These are phyloP conservation scores for Nicator chloris DNA, from an alignment of 2,113 vertebrate species.

Conservation along the genomic window DNA sequence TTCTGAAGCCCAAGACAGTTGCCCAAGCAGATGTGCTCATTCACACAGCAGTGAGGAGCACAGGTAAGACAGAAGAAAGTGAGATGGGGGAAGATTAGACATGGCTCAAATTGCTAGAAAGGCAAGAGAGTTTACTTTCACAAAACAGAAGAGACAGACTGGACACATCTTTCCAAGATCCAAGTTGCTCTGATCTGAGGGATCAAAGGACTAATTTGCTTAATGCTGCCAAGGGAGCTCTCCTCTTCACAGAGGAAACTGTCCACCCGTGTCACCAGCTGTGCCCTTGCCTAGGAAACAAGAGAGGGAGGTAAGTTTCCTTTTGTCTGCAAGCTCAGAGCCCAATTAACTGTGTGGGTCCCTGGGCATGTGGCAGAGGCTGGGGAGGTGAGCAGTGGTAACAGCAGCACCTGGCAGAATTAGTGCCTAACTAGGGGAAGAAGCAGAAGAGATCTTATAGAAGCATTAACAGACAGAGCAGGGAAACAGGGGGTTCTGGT, in stretches of 20 bases:
- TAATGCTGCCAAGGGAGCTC: not conserved
- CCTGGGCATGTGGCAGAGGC: not conserved
- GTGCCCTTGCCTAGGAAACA: not conserved
- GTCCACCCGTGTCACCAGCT: not conserved
- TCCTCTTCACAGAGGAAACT: not conserved
- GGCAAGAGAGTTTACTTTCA: not conserved
- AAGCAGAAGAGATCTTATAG: not conserved
- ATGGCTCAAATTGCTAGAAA: not conserved
- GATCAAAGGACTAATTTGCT: not conserved
- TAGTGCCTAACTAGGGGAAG: not conserved
- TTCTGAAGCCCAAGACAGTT: not conserved
- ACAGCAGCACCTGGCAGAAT: not conserved
- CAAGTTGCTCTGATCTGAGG: not conserved
- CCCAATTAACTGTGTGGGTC: not conserved
- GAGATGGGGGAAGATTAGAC: not conserved
- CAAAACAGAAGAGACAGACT: not conserved
- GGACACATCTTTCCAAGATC: not conserved
- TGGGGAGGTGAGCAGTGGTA: not conserved
- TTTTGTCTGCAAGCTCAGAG: not conserved
- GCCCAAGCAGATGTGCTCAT: not conserved
- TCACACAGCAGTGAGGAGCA: not conserved
- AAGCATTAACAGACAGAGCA: not conserved
- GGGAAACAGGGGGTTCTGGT: not conserved
- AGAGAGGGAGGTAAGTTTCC: not conserved
- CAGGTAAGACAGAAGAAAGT: not conserved